Evolutionary conservation across 2,888 invertebrate genomes (phyloP).

Genomic region (Alitta virens): DNA sequence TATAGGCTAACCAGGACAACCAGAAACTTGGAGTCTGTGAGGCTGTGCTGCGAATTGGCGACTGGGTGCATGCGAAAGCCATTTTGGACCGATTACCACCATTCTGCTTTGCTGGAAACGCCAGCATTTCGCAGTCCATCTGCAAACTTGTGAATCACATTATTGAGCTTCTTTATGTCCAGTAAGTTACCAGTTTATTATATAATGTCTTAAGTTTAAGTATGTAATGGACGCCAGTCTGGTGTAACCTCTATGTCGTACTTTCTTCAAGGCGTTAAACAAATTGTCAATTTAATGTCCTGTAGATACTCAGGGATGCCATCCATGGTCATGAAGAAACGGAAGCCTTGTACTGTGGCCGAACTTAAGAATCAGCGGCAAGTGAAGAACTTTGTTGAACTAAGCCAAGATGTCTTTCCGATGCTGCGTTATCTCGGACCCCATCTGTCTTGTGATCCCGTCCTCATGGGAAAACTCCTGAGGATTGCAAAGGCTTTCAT

Average conservation of each 20-base stretch:
- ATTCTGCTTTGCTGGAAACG: conserved; percentile 73
- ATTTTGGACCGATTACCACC: conserved; percentile 78
- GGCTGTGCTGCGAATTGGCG: conserved; percentile 81
- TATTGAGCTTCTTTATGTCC: conserved; percentile 81
- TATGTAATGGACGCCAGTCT: no score
- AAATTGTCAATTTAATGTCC: conserved; percentile 26
- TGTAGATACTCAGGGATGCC: conserved; percentile 73
- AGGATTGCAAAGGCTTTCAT: conserved; percentile 61
- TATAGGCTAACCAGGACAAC: conserved; percentile 61
- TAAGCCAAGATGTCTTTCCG: conserved; percentile 76
- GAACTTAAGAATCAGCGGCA: conserved; percentile 49
- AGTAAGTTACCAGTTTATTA: no score
- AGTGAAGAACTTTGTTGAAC: conserved; percentile 70
- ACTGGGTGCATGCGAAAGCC: conserved; percentile 82
- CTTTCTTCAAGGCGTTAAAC: neutral
- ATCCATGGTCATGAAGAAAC: conserved; percentile 50
- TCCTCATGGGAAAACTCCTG: conserved; percentile 82
- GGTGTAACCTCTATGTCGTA: no score
- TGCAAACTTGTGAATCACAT: conserved; percentile 77
- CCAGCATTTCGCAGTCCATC: conserved; percentile 75
- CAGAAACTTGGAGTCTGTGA: conserved; percentile 93
- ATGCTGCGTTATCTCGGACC: conserved; percentile 85
- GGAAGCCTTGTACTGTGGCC: conserved; percentile 16
- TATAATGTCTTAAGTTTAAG: no score
- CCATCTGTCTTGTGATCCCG: conserved; percentile 79